Percentiles rank a stretch among this genome's conserved stretches.
Evolutionary conservation across 2,888 invertebrate species (phyloP).

Genomic region (Mimachlamys varia): DNA sequence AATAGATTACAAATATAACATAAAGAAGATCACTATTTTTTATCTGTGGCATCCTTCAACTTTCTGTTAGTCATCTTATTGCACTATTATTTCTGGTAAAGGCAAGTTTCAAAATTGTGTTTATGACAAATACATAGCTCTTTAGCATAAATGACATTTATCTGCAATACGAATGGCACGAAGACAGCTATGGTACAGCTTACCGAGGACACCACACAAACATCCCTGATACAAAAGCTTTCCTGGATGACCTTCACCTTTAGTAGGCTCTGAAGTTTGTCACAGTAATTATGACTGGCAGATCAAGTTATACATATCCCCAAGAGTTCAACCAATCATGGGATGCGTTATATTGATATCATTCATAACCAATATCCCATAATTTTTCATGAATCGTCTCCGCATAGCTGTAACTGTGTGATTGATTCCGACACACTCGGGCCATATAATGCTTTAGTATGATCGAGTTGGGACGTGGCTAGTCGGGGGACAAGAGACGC

Average conservation of each 20-base stretch:
- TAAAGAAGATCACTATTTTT: too few relatives aligned
- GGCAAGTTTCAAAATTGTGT: too few relatives aligned
- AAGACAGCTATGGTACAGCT: not conserved
- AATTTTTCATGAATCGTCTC: slow-evolving; percentile 34
- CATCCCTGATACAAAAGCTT: not conserved
- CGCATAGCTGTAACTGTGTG: slow-evolving; percentile 2
- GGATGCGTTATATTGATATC: slow-evolving; percentile 34
- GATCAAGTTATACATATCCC: slow-evolving; percentile 34
- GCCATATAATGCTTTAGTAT: not conserved
- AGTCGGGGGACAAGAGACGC: not conserved
- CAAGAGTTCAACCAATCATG: slow-evolving; percentile 3
- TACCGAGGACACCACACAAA: not conserved
- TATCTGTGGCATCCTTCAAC: too few relatives aligned
- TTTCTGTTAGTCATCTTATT: too few relatives aligned
- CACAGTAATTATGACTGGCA: slow-evolving; percentile 34
- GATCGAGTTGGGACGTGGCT: not conserved
- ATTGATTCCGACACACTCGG: not conserved
- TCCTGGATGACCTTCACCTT: not conserved
- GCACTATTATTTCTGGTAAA: too few relatives aligned
- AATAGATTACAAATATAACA: too few relatives aligned
- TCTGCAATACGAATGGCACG: not conserved
- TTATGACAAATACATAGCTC: too few relatives aligned
- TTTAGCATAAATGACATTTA: not conserved
- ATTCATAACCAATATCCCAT: slow-evolving; percentile 36
- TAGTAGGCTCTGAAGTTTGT: slow-evolving; percentile 3